These are phyloP conservation scores for Oreortyx pictus DNA, from an alignment of 2,797 vertebrate genomes.

Conservation along the genomic window DNA sequence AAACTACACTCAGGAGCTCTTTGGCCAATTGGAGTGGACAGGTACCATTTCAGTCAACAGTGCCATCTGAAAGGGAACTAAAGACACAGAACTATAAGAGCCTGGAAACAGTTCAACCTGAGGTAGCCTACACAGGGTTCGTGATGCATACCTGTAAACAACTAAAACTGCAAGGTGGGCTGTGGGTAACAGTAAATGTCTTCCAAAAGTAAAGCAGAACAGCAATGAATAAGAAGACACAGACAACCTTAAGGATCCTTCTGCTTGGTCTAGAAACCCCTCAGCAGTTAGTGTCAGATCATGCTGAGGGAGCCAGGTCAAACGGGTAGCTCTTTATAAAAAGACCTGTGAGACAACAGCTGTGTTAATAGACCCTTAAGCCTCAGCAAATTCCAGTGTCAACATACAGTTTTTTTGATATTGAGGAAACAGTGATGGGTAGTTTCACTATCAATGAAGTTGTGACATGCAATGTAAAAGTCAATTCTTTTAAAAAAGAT, in stretches of 20 bases:
- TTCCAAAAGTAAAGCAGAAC: not conserved
- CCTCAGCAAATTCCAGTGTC: not conserved
- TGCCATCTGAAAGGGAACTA: not conserved
- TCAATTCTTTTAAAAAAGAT: not conserved
- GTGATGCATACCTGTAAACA: not conserved
- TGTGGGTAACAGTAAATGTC: not conserved
- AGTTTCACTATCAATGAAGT: not conserved
- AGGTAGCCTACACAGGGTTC: not conserved
- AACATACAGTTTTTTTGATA: not conserved
- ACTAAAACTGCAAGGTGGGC: not conserved
- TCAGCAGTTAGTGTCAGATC: not conserved
- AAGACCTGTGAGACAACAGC: conserved; percentile 1
- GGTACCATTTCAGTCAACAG: not conserved
- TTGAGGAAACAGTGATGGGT: not conserved
- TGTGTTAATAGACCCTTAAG: conserved; percentile 1
- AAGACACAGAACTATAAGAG: not conserved
- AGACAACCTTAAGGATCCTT: not conserved
- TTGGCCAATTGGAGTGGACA: not conserved
- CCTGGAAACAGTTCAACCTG: not conserved
- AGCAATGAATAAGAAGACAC: not conserved
- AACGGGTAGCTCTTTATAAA: not conserved
- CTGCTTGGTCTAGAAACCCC: not conserved
- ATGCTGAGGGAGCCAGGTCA: not conserved
- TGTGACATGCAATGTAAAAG: not conserved
- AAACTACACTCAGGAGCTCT: not conserved